Evolutionary conservation across 2,797 vertebrate genomes (phyloP), one percentile per base, ranked within the genome.

Genomic region (Salarias fasciatus): DNA sequence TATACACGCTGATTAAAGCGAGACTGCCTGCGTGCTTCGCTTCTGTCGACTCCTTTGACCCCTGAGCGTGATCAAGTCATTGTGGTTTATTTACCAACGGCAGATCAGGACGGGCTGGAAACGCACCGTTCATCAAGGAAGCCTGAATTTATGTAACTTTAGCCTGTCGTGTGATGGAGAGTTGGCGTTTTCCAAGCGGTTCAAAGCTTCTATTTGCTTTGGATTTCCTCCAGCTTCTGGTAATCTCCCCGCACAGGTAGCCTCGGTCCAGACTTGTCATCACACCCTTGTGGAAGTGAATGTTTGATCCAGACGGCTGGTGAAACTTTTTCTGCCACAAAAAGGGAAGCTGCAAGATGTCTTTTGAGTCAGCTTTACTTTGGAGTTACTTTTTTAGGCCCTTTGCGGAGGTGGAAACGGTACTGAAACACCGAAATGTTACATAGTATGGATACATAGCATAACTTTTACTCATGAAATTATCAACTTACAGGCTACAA

Each of bases 281-380:
- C 14, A 6, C 3, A 10, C 30, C 8, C 1, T 13, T 28, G 24
- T 70, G 57, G 58, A 67, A 53, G 53, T 63, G 38, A 57, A 52
- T 57, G 53, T 54, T 46, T 45, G 51, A 37, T 8, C 37, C 18
- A 37, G 57, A 5, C 37, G n/a, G 58, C 38, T 49, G 49, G 50
- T 69, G 53, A 76, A 75, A 80, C 52, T 28, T 11, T 57, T 18
- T 51, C 28, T 28, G 2, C 48, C 53, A 11, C 15, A 15, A 45
- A 54, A 54, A 11, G 35, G 62, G 79, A 84, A 82, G 64, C 63
- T 15, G 12, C 31, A 8, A 31, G 9, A 9, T 35, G 33, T 6
- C 2, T 6, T 35, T 35, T 35, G 33, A 35, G 33, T 35, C 33
- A 35, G 33, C 1, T 35, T 9, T 35, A 6, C 33, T 6, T 33